Percentiles rank a stretch among this genome's conserved stretches.
Conservation (phyloP, 2,888 invertebrate species). For the Drosophila sordidapex region DNA sequence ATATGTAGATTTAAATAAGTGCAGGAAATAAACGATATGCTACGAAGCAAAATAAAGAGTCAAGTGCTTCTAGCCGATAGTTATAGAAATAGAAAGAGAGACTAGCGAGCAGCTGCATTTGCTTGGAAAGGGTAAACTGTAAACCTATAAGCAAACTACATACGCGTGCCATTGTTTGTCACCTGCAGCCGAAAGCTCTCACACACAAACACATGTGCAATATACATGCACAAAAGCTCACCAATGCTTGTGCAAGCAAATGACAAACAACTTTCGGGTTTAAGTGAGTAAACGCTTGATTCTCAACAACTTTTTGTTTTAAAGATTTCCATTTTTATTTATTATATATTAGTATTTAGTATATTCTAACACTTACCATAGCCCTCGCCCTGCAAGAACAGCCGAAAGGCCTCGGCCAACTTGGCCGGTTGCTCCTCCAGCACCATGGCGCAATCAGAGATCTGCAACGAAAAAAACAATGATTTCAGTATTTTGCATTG, state of each 20-base stretch:
- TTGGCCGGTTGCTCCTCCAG: conserved; percentile 98
- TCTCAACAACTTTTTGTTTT: conserved; percentile 73
- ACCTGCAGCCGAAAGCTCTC: conserved; percentile 37
- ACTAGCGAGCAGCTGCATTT: conserved; percentile 24
- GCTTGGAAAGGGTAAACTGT: conserved; percentile 3
- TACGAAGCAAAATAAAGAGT: conserved; percentile 33
- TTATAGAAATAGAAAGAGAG: background rate
- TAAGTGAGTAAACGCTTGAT: conserved; percentile 64
- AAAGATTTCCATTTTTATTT: conserved; percentile 48
- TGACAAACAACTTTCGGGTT: conserved; percentile 14
- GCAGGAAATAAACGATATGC: conserved; percentile 31
- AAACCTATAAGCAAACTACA: conserved; percentile 47
- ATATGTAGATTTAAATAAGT: conserved; percentile 43
- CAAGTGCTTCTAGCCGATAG: conserved; percentile 4
- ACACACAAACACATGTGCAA: conserved; percentile 10
- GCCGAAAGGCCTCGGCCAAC: conserved; percentile 97
- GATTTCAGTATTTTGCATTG: background rate
- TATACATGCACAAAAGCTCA: conserved; percentile 8
- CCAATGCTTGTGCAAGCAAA: conserved; percentile 14
- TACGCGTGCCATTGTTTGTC: conserved; percentile 31
- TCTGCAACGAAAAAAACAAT: conserved; percentile 86
- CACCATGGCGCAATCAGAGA: conserved; percentile 98
- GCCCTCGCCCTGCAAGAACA: conserved; percentile 99
- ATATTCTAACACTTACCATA: conserved; percentile 93
- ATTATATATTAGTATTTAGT: conserved; percentile 11